Conservation (phyloP, 2,888 invertebrate genomes). For the Scelioninae gen. 1 region DNA sequence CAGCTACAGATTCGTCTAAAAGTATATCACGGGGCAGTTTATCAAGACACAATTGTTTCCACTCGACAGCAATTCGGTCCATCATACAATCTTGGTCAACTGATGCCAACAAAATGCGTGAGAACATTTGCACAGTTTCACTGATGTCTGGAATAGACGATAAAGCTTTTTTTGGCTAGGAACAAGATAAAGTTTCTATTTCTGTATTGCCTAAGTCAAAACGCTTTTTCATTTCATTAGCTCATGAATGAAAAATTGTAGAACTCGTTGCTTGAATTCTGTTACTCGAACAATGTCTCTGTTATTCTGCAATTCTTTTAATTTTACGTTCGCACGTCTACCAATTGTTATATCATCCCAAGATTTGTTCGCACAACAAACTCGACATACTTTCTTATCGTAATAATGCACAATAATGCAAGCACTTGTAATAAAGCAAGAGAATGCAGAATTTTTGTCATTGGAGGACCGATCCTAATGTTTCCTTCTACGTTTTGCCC, state of each 20-base stretch:
- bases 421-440: constrained; percentile 71
- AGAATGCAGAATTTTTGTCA: constrained; percentile 39
- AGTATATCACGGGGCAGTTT: background rate
- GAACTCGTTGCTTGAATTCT: background rate
- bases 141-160: constrained; percentile 5
- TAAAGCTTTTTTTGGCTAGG: constrained; percentile 16
- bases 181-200: background rate
- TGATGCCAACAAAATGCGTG: background rate
- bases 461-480: background rate
- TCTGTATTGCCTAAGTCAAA: constrained; percentile 8
- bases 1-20: background rate
- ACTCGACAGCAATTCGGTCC: background rate
- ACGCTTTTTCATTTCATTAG: constrained; percentile 13
- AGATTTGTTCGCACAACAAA: constrained; percentile 36
- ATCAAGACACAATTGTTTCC: background rate
- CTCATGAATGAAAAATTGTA: constrained; percentile 9
- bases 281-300: background rate
- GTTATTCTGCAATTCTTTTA: no score
- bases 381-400: constrained; percentile 35
- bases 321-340: no score
- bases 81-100: background rate
- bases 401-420: constrained; percentile 73
- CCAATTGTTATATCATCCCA: no score
- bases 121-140: constrained; percentile 1
- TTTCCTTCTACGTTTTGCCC: background rate